These are phyloP conservation scores for Drosophila guanche DNA, from an alignment of 1,140 invertebrate species.

Conservation along the genomic window DNA sequence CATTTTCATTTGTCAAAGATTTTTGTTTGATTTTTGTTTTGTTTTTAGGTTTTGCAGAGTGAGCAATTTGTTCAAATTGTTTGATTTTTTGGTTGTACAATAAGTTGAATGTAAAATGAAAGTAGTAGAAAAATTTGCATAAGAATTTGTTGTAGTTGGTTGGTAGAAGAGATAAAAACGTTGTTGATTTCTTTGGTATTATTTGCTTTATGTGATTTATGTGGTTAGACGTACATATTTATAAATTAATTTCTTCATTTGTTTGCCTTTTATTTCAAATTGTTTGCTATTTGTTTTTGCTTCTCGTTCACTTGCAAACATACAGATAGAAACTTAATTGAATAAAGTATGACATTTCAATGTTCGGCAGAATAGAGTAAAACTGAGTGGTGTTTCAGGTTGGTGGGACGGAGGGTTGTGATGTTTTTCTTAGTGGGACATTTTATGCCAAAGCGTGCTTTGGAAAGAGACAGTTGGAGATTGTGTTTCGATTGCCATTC, in stretches of 20 bases:
- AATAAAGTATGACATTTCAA: slow-evolving; percentile 58
- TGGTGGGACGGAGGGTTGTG: not conserved
- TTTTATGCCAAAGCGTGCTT: slow-evolving; percentile 60
- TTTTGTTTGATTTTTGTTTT: slow-evolving; percentile 21
- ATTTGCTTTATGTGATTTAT: slow-evolving; percentile 36
- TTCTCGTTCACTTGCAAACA: slow-evolving; percentile 65
- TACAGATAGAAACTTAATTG: slow-evolving; percentile 62
- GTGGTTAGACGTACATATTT: slow-evolving; percentile 21
- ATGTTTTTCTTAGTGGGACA: slow-evolving; percentile 23
- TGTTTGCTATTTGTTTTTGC: slow-evolving; percentile 39
- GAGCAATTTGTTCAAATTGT: slow-evolving; percentile 54
- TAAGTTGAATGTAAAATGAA: slow-evolving; percentile 73
- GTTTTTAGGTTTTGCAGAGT: slow-evolving; percentile 51
- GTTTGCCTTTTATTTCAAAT: slow-evolving; percentile 21
- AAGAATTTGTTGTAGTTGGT: slow-evolving; percentile 73
- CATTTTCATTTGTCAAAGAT: slow-evolving; percentile 32
- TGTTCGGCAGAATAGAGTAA: slow-evolving; percentile 21
- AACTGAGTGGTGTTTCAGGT: slow-evolving; percentile 19
- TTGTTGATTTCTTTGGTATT: slow-evolving; percentile 46
- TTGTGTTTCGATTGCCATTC: slow-evolving; percentile 49
- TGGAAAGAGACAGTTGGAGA: slow-evolving; percentile 33
- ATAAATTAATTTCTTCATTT: slow-evolving; percentile 26
- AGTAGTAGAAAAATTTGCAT: slow-evolving; percentile 80
- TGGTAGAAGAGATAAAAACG: slow-evolving; percentile 53
- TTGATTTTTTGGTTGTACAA: slow-evolving; percentile 47